Conservation (phyloP, 2,113 vertebrate species). For the Isurus oxyrinchus region DNA sequence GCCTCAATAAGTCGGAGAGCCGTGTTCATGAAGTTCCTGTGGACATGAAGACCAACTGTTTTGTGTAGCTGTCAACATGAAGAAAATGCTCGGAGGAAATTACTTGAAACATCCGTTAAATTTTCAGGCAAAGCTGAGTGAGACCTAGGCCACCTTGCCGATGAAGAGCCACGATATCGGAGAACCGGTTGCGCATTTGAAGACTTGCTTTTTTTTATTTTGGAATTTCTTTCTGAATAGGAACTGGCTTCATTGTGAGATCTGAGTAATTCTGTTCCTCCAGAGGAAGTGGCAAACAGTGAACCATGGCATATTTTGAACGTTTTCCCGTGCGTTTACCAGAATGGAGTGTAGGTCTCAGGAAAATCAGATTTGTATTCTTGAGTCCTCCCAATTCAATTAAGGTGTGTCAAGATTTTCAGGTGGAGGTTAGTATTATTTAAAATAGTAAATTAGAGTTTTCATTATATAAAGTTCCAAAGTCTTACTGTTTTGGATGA, state of each 20-base stretch:
- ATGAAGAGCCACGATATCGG: neutral
- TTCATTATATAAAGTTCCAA: neutral
- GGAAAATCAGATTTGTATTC: constrained; percentile 58
- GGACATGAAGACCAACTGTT: neutral
- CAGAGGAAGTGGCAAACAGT: no score
- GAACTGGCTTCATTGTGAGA: neutral
- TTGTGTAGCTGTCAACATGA: neutral
- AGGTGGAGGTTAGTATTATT: constrained; percentile 49
- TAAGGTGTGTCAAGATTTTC: constrained; percentile 45
- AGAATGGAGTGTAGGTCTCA: constrained; percentile 47
- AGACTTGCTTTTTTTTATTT: neutral
- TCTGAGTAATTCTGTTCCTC: neutral
- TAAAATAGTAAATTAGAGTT: neutral
- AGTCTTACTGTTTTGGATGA: neutral
- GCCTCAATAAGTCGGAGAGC: neutral
- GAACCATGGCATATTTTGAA: neutral
- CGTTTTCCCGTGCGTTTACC: constrained; percentile 47
- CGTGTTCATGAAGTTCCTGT: neutral
- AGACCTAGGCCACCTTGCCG: neutral
- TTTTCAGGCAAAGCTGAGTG: neutral
- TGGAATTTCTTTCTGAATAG: neutral
- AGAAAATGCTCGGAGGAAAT: neutral
- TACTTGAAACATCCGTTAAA: neutral
- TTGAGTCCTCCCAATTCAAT: constrained; percentile 53
- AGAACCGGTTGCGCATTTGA: neutral